These are phyloP conservation scores for Threskiornis aethiopicus DNA, from an alignment of 2,797 vertebrate species.

Conservation along the genomic window DNA sequence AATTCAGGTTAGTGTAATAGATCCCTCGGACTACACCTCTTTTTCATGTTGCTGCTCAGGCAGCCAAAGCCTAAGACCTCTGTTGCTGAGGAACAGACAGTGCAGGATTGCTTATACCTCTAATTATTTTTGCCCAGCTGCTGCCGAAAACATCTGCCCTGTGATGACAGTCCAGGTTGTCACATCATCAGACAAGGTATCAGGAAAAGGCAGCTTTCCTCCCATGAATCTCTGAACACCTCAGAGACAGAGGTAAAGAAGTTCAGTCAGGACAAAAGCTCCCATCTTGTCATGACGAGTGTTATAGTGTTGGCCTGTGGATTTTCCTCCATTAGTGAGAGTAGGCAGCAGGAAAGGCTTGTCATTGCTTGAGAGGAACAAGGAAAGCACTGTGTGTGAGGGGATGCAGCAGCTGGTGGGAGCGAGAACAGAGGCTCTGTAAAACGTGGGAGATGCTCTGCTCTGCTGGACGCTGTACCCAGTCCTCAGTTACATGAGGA, in stretches of 20 bases:
- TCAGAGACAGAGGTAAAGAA: background rate
- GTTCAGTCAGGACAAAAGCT: background rate
- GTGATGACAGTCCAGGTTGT: background rate
- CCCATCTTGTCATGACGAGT: background rate
- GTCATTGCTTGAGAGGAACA: background rate
- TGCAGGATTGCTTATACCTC: background rate
- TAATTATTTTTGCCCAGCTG: background rate
- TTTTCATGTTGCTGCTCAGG: background rate
- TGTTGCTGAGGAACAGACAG: background rate
- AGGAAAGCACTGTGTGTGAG: background rate
- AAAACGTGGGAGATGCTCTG: background rate
- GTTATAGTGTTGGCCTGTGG: background rate
- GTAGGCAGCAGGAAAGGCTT: background rate
- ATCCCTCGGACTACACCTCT: background rate
- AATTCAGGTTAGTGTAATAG: background rate
- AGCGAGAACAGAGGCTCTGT: background rate
- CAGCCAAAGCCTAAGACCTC: background rate
- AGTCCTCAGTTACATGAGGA: background rate
- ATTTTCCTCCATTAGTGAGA: background rate
- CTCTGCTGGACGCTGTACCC: background rate
- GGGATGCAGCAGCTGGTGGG: background rate
- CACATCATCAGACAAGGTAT: background rate
- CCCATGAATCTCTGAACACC: background rate
- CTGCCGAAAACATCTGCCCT: background rate
- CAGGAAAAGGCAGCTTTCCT: background rate